Evolutionary conservation across 1,140 invertebrate genomes (phyloP).

Genomic region (Temnothorax longispinosus): DNA sequence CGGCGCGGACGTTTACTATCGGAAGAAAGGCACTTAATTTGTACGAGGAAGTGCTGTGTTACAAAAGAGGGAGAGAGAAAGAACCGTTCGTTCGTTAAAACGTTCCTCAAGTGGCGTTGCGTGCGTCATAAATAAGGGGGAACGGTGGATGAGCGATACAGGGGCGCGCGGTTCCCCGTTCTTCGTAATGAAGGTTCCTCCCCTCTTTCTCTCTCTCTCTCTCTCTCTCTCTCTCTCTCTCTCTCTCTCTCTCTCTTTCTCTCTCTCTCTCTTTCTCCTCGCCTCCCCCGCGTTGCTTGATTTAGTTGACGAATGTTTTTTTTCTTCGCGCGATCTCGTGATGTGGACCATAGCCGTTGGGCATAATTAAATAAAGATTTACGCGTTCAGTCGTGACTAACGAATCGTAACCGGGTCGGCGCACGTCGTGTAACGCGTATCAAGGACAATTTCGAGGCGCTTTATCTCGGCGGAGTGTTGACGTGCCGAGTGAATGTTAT

Average conservation of each 20-base stretch:
- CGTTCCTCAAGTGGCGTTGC: slow-evolving; percentile 67
- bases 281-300: not conserved
- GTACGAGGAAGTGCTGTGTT: slow-evolving; percentile 71
- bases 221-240: not conserved
- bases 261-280: not conserved
- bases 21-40: slow-evolving; percentile 76
- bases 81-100: slow-evolving; percentile 73
- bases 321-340: not conserved
- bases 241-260: too few relatives aligned
- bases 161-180: slow-evolving; percentile 34
- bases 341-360: slow-evolving; percentile 10
- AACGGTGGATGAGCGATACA: slow-evolving; percentile 53
- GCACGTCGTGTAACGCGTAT: slow-evolving; percentile 13
- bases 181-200: slow-evolving; percentile 12
- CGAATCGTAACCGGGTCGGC: slow-evolving; percentile 25
- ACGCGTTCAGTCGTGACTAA: slow-evolving; percentile 11
- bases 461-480: slow-evolving; percentile 43
- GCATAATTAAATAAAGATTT: slow-evolving; percentile 56
- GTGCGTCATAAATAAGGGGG: slow-evolving; percentile 73
- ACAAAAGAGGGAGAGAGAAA: slow-evolving; percentile 56
- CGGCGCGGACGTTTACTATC: slow-evolving; percentile 72
- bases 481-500: slow-evolving; percentile 15
- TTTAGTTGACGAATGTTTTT: slow-evolving; percentile 59
- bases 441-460: slow-evolving; percentile 26
- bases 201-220: too few relatives aligned